Conservation (phyloP, 2,888 invertebrate species). For the Drosophila niveifrons region DNA sequence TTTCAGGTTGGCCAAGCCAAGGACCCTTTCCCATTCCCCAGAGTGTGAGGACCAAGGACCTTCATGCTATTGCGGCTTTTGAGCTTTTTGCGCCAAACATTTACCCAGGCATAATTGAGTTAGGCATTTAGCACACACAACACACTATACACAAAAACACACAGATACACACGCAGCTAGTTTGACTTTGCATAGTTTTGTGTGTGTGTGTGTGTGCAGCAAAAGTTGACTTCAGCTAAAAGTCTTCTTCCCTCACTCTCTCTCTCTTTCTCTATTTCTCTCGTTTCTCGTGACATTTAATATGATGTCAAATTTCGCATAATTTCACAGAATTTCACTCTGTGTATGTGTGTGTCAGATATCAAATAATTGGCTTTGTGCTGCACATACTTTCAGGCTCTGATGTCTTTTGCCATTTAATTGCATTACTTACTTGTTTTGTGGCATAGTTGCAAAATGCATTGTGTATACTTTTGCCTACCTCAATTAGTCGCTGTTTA, state of each 20-base stretch:
- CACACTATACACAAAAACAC: constrained; percentile 17
- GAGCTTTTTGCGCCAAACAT: constrained; percentile 74
- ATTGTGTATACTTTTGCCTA: constrained; percentile 23
- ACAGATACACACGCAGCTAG: neutral
- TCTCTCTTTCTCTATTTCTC: constrained; percentile 20
- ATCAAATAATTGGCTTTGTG: constrained; percentile 59
- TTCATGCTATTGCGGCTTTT: constrained; percentile 67
- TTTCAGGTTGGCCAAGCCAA: constrained; percentile 15
- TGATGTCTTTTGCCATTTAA: constrained; percentile 42
- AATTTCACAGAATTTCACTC: constrained; percentile 35
- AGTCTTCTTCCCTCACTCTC: constrained; percentile 31
- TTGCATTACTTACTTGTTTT: constrained; percentile 45
- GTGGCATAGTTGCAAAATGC: constrained; percentile 22
- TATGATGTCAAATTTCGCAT: constrained; percentile 53
- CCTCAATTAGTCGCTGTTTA: constrained; percentile 55
- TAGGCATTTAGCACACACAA: constrained; percentile 66
- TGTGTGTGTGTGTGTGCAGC: constrained; percentile 30
- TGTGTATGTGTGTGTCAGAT: constrained; percentile 14
- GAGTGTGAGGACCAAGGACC: constrained; percentile 17
- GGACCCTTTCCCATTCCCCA: neutral
- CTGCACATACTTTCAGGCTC: constrained; percentile 46
- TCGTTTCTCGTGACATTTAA: constrained; percentile 48
- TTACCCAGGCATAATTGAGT: constrained; percentile 73
- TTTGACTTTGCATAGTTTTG: constrained; percentile 62
- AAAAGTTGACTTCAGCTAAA: constrained; percentile 31